Conservation (phyloP, 2,113 vertebrate species). For the Carettochelys insculpta region DNA sequence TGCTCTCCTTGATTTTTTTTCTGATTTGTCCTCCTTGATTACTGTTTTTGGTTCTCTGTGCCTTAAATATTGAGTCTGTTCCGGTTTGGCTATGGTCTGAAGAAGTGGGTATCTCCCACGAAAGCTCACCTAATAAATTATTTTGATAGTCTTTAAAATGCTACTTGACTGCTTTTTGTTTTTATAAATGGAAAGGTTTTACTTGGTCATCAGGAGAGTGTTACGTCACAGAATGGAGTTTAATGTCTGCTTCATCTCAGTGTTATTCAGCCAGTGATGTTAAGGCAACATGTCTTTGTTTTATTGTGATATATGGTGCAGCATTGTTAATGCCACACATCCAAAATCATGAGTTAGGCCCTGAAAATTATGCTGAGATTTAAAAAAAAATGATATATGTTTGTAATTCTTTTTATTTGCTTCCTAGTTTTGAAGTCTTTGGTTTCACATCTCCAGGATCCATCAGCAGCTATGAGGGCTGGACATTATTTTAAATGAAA, state of each 20-base stretch:
- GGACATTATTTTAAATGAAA: neutral
- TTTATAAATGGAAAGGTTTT: neutral
- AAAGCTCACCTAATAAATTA: no score
- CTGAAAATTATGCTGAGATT: neutral
- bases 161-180: no score
- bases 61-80: no score
- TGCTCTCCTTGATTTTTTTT: no score
- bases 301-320: neutral
- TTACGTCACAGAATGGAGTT: neutral
- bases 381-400: neutral
- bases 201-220: neutral
- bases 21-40: no score
- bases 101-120: no score
- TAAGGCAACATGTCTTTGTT: neutral
- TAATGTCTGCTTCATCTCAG: neutral
- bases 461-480: neutral
- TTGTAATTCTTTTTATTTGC: neutral
- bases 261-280: neutral
- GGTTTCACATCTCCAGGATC: neutral
- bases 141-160: no score
- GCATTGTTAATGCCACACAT: neutral
- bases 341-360: neutral
- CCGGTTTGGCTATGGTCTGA: no score
- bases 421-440: neutral
- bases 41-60: no score